Percentiles rank a stretch among this genome's conserved stretches.
Evolutionary conservation across 2,888 invertebrate genomes (phyloP).

Genomic region (Tortrix viridana): DNA sequence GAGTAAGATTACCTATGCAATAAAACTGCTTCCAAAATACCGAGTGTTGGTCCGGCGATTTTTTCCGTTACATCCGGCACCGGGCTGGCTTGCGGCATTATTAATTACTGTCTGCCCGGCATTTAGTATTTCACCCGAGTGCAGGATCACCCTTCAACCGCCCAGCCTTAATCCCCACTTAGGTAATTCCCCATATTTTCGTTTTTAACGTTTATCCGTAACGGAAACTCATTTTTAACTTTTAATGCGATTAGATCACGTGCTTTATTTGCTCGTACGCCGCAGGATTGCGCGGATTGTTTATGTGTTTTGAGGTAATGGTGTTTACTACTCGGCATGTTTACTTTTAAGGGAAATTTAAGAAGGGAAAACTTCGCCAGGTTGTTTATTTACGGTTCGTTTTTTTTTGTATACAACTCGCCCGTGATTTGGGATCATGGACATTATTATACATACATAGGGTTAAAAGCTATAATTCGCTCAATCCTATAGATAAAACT

Average conservation of each 20-base stretch:
- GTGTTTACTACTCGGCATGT: no score
- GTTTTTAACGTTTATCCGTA: slow-evolving; percentile 63
- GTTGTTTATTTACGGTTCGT: no score
- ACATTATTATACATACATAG: no score
- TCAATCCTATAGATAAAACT: no score
- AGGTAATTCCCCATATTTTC: slow-evolving; percentile 69
- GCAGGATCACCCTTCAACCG: slow-evolving; percentile 57
- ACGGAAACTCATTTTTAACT: slow-evolving; percentile 60
- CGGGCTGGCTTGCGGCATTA: slow-evolving; percentile 66
- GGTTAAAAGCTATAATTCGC: no score
- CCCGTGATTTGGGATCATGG: no score
- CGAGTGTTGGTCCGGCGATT: slow-evolving; percentile 71
- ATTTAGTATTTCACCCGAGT: slow-evolving; percentile 77
- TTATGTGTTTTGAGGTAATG: slow-evolving; percentile 10
- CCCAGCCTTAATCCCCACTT: slow-evolving; percentile 72
- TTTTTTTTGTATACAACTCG: no score
- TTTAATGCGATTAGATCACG: slow-evolving; percentile 53
- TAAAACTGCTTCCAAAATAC: slow-evolving; percentile 67
- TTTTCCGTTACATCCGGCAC: slow-evolving; percentile 75
- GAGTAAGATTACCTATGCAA: slow-evolving; percentile 52
- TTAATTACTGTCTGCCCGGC: slow-evolving; percentile 76
- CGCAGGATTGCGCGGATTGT: slow-evolving; percentile 6
- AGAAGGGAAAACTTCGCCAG: no score
- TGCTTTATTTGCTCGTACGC: slow-evolving; percentile 24
- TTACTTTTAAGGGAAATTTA: neutral